Conservation (phyloP, 64 coral and sea anemone species). For the Orbicella faveolata region DNA sequence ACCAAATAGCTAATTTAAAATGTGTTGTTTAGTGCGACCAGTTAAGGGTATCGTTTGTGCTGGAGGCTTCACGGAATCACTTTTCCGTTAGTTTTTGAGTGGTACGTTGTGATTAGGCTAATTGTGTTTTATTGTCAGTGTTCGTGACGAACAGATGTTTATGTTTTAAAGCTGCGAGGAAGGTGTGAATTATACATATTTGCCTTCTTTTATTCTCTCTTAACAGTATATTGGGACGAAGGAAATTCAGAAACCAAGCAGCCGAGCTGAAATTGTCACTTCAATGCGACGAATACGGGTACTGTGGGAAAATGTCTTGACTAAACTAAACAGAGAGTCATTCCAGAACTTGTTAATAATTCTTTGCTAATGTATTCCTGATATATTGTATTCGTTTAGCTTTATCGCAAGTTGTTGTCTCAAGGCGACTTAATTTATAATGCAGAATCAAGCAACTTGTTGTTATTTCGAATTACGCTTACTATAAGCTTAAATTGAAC, state of each 20-base stretch:
- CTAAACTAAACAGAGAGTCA: background rate
- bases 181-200: slow-evolving; percentile 25
- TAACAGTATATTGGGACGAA: slow-evolving; percentile 87
- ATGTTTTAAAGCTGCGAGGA: background rate
- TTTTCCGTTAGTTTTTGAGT: slow-evolving; percentile 7
- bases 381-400: background rate
- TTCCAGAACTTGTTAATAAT: background rate
- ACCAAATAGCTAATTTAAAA: background rate
- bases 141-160: slow-evolving; percentile 22
- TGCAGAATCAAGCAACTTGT: background rate
- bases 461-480: background rate
- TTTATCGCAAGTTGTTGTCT: background rate
- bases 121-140: background rate
- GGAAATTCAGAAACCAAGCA: slow-evolving; percentile 80
- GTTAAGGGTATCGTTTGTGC: background rate
- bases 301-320: background rate
- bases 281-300: slow-evolving; percentile 87
- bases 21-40: background rate
- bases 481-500: background rate
- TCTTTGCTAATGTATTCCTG: background rate
- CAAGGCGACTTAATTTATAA: background rate
- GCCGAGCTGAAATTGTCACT: slow-evolving; percentile 83
- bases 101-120: background rate
- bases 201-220: slow-evolving; percentile 17
- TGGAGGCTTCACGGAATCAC: background rate